A percentile compares a stretch with the other conserved stretches of the same genome.
These are phyloP conservation scores for Alosa alosa DNA, from an alignment of 2,113 vertebrate species.

Conservation along the genomic window DNA sequence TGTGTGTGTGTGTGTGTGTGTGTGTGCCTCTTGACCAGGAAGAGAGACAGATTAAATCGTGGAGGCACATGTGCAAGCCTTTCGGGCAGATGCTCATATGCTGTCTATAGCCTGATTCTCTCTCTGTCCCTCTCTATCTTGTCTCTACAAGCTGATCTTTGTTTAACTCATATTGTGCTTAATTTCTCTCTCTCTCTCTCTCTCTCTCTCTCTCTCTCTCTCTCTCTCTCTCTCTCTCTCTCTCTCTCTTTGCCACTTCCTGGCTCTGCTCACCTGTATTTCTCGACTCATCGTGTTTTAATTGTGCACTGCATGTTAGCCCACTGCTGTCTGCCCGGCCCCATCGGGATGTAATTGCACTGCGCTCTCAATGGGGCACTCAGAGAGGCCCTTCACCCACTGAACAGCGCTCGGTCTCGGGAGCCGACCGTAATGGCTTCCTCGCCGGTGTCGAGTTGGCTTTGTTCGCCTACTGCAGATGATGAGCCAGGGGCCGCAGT, in stretches of 20 bases:
- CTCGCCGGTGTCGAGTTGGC: neutral
- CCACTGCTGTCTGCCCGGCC: neutral
- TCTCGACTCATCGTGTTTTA: neutral
- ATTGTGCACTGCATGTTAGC: neutral
- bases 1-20: conserved; percentile 6
- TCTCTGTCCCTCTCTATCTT: neutral
- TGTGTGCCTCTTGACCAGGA: neutral
- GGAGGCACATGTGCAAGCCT: neutral
- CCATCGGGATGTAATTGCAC: neutral
- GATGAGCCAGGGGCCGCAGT: neutral
- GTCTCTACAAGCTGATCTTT: no score
- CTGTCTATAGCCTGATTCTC: neutral
- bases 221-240: neutral
- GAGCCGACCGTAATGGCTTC: conserved; percentile 16
- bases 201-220: neutral
- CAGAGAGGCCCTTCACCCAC: neutral
- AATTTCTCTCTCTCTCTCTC: neutral
- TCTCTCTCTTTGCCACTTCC: neutral
- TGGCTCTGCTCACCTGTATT: neutral
- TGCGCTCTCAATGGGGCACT: neutral
- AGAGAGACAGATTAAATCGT: neutral
- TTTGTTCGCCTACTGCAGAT: neutral
- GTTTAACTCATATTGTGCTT: no score
- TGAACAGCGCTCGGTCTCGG: neutral
- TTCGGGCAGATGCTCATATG: neutral